Conservation (phyloP, 2,888 invertebrate genomes). For the Lycaena phlaeas region DNA sequence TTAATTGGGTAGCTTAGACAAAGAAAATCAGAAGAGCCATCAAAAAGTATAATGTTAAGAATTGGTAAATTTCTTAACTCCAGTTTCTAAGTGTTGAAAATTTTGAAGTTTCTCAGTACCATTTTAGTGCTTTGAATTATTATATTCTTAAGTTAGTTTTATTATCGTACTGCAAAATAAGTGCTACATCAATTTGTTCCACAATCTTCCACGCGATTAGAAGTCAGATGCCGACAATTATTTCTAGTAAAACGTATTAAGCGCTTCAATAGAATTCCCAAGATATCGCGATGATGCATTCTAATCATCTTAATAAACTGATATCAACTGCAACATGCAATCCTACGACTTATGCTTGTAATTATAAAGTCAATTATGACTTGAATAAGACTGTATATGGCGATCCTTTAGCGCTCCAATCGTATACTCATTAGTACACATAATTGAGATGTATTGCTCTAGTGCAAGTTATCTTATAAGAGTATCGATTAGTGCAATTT, state of each 20-base stretch:
- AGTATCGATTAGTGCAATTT: slow-evolving; percentile 2
- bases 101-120: too few relatives aligned
- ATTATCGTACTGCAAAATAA: too few relatives aligned
- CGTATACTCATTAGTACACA: slow-evolving; percentile 1
- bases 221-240: background rate
- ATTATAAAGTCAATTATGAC: slow-evolving; percentile 7
- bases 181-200: too few relatives aligned
- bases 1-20: too few relatives aligned
- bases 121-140: too few relatives aligned
- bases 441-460: slow-evolving; percentile 4
- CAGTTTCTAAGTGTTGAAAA: too few relatives aligned
- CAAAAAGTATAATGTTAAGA: too few relatives aligned
- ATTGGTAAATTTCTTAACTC: too few relatives aligned
- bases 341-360: background rate
- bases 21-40: too few relatives aligned
- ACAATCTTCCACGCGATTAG: too few relatives aligned
- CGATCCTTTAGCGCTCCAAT: background rate
- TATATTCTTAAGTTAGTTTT: too few relatives aligned
- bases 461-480: background rate
- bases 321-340: background rate
- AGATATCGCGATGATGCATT: background rate
- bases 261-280: background rate
- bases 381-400: background rate
- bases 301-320: background rate
- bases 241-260: background rate